Evolutionary conservation across 2,797 vertebrate genomes (phyloP).

Genomic region (Danio jaintianensis): DNA sequence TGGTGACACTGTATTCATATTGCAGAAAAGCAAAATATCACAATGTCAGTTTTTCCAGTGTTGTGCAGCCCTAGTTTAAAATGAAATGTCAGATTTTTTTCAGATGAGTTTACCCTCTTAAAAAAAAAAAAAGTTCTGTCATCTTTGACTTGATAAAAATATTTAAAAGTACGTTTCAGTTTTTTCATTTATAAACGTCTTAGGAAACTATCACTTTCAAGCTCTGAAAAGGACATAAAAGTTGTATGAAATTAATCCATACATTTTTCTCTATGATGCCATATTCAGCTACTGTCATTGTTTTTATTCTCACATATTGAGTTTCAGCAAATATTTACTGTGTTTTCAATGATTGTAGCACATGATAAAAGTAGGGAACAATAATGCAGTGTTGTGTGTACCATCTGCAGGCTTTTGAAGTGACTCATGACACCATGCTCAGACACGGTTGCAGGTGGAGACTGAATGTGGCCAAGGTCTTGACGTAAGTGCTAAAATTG

Average conservation of each 20-base stretch:
- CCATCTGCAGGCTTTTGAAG: constrained; percentile 57
- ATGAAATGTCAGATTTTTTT: not conserved
- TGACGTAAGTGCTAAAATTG: constrained; percentile 67
- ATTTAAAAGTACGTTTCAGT: not conserved
- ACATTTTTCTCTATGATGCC: not conserved
- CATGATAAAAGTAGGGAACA: not conserved
- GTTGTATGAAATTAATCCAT: not conserved
- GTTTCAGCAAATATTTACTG: not conserved
- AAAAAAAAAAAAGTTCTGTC: not conserved
- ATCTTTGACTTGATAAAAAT: not conserved
- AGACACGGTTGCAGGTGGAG: constrained; percentile 66
- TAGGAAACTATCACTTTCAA: not conserved
- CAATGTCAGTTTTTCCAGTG: no score
- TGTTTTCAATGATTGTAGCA: not conserved
- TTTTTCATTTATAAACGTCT: not conserved
- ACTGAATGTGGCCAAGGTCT: constrained; percentile 76
- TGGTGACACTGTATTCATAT: no score
- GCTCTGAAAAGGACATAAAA: not conserved
- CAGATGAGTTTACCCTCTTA: not conserved
- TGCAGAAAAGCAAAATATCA: no score
- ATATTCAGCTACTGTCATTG: not conserved
- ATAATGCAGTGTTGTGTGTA: constrained; percentile 3
- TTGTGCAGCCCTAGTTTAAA: no score
- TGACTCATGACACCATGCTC: constrained; percentile 65
- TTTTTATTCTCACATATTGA: not conserved